Percentiles rank a stretch among this genome's conserved stretches.
These are phyloP conservation scores for Agrochola lychnidis DNA, from an alignment of 2,888 invertebrate species.

Conservation along the genomic window DNA sequence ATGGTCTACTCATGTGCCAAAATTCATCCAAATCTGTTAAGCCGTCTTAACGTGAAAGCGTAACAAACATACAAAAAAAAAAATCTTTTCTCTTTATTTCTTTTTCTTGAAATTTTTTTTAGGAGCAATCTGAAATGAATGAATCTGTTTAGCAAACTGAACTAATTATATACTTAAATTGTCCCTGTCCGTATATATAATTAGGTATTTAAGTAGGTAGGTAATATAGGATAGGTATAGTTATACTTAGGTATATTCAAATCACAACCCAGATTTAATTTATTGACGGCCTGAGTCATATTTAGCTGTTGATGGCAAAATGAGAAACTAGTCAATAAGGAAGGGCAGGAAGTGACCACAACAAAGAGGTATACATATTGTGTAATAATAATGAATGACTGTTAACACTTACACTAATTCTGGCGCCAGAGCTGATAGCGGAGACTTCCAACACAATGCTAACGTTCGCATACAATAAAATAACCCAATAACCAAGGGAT, in stretches of 20 bases:
- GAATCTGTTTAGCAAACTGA: background rate
- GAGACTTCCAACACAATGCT: constrained; percentile 67
- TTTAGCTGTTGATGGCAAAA: background rate
- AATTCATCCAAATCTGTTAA: too few relatives aligned
- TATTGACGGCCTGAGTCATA: constrained; percentile 17
- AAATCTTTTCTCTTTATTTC: too few relatives aligned
- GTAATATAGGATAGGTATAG: too few relatives aligned
- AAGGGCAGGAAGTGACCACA: constrained; percentile 47
- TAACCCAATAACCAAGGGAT: constrained; percentile 76
- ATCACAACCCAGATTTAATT: background rate
- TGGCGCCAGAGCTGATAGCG: constrained; percentile 76
- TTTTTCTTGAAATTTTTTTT: background rate
- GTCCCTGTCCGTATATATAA: too few relatives aligned
- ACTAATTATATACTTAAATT: background rate
- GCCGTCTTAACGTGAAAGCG: too few relatives aligned
- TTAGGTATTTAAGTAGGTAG: too few relatives aligned
- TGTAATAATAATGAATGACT: constrained; percentile 46
- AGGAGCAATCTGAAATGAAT: background rate
- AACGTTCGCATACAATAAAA: constrained; percentile 76
- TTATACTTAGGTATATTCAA: background rate
- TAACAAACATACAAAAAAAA: too few relatives aligned
- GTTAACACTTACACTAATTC: constrained; percentile 53
- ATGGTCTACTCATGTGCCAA: too few relatives aligned
- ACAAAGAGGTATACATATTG: constrained; percentile 39
- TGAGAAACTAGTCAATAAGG: constrained; percentile 11